Base-by-base conservation (phyloP, 2,797 vertebrate genomes). In the Betta splendens region DNA sequence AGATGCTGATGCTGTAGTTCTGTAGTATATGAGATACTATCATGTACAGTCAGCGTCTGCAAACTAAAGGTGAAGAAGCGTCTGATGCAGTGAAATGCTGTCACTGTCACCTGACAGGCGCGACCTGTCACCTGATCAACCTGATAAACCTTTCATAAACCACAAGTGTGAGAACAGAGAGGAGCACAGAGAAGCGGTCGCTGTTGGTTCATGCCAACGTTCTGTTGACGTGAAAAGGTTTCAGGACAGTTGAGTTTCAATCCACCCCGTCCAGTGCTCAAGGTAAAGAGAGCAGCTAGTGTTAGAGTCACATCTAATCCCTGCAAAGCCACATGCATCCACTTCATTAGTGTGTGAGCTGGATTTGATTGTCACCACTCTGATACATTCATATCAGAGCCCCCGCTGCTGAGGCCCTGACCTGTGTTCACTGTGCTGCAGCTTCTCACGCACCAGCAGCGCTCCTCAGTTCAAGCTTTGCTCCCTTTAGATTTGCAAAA, bases 71-170 rank as follows among this genome's bases (percentile, higher is more conserved):
- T n/a, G n/a, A n/a, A n/a, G n/a, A n/a, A n/a, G 18, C 22, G 21
- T n/a, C 7, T 29, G 2, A n/a, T 31, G n/a, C 3, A 8, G 13
- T 3, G 4, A 23, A n/a, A 10, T 28, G 26, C 38, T 26, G 36
- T 46, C 36, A 48, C 1, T 53, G 58, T 71, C 49, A 68, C 45
- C 20, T 53, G 36, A 39, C 13, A 28, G 59, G 58, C n/a, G n/a
- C n/a, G n/a, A n/a, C n/a, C n/a, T 46, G 37, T 22, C 46, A 61
- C 72, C 16, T 11, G 66, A 52, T 32, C 52, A 76, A 70, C 59
- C 65, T 33, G 62, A 64, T 40, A 2, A 20, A 5, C 16, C 43
- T 21, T 36, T 43, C 38, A 52, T 33, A 16, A 17, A 21, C 16
- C 1, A 7, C 3, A 5, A 20, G 12, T 32, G 3, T 5, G 17